Conservation (phyloP, 2,113 vertebrate species). For the Mola mola region DNA sequence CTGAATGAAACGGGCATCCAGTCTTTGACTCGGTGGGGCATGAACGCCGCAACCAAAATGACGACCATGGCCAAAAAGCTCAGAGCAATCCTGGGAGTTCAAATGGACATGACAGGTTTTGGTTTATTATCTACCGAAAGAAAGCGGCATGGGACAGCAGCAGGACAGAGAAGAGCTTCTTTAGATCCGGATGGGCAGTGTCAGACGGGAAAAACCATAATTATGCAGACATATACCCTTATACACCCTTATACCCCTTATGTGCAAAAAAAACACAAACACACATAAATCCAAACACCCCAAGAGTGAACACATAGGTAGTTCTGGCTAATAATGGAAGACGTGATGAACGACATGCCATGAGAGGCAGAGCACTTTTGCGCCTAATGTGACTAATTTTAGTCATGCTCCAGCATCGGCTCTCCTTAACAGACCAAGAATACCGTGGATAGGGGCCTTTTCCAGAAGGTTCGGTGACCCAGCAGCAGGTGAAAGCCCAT, state of each 20-base stretch:
- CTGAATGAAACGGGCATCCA: constrained; percentile 58
- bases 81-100: constrained; percentile 52
- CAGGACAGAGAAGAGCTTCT: constrained; percentile 24
- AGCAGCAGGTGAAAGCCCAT: constrained; percentile 76
- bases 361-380: constrained; percentile 42
- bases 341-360: constrained; percentile 59
- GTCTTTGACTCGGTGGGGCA: constrained; percentile 62
- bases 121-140: constrained; percentile 67
- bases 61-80: constrained; percentile 49
- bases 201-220: constrained; percentile 27
- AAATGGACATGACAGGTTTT: constrained; percentile 64
- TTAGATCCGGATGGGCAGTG: constrained; percentile 24
- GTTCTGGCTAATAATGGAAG: constrained; percentile 31
- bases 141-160: constrained; percentile 48
- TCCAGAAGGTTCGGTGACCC: constrained; percentile 76
- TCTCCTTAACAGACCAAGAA: constrained; percentile 34
- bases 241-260: constrained; percentile 12
- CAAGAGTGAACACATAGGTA: constrained; percentile 28
- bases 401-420: constrained; percentile 28
- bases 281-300: constrained; percentile 24
- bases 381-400: constrained; percentile 60
- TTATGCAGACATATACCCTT: constrained; percentile 15
- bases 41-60: constrained; percentile 62
- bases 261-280: no score
- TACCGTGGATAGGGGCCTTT: constrained; percentile 31